These are phyloP conservation scores for Pongo pygmaeus DNA, from an alignment of 2,113 vertebrate species.

Conservation along the genomic window DNA sequence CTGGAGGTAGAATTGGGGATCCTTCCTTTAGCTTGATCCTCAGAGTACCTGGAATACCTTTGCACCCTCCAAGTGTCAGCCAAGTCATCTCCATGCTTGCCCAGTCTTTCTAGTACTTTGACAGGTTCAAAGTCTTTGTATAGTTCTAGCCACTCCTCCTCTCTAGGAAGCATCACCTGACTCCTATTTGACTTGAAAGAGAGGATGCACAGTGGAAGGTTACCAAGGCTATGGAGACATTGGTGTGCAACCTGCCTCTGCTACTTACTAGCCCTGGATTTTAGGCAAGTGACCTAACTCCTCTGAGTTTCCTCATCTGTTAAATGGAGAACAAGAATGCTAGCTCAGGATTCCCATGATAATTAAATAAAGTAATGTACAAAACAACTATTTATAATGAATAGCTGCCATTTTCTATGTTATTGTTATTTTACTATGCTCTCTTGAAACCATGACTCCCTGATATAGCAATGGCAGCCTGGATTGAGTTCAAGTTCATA, in stretches of 20 bases:
- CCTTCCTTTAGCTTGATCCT: not conserved
- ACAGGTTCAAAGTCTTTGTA: not conserved
- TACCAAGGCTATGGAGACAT: not conserved
- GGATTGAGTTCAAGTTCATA: not conserved
- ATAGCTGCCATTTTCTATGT: not conserved
- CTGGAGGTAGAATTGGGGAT: rapidly evolving
- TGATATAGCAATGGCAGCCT: not conserved
- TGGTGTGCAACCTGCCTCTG: not conserved
- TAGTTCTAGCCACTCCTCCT: not conserved
- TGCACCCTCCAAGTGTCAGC: not conserved
- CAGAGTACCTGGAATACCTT: not conserved
- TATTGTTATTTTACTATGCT: not conserved
- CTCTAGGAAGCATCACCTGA: not conserved
- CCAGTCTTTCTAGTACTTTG: not conserved
- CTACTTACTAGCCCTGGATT: not conserved
- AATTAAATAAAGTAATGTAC: not conserved
- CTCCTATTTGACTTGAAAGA: not conserved
- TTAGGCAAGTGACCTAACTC: not conserved
- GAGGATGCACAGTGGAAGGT: not conserved
- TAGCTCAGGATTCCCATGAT: not conserved
- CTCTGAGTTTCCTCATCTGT: not conserved
- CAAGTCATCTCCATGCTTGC: rapidly evolving
- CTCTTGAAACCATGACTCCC: not conserved
- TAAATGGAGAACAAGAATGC: not conserved
- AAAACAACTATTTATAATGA: not conserved